Percentiles rank a stretch among this genome's conserved stretches.
phyloP scores from a whole-genome alignment of 2,888 invertebrate species.

The Shargacucullia verbasci region DNA sequence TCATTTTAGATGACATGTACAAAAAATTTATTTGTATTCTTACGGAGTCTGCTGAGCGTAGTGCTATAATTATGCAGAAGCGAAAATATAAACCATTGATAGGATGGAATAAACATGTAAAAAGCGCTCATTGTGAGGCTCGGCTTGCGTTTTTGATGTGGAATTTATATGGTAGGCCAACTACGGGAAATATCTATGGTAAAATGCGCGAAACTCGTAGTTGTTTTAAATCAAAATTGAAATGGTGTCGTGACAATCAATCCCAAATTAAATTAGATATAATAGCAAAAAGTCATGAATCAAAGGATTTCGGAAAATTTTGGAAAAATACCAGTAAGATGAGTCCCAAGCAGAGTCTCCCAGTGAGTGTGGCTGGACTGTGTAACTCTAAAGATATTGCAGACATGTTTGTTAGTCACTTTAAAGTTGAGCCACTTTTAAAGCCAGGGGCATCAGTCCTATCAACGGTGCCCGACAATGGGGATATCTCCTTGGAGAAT shows the following conservation, averaged over 20 bases:
- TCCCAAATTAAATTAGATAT: conserved; percentile 23
- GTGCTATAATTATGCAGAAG: not conserved
- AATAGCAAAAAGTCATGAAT: conserved; percentile 7
- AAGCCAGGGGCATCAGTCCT: conserved; percentile 6
- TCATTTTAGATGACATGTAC: conserved; percentile 6
- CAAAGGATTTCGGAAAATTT: no score
- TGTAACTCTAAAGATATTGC: conserved; percentile 11
- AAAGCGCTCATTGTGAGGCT: conserved; percentile 7
- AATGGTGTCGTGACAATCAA: conserved; percentile 17
- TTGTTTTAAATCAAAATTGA: conserved; percentile 3
- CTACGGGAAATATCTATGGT: conserved; percentile 6
- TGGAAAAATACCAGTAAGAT: conserved; percentile 20
- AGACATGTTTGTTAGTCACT: conserved; percentile 10
- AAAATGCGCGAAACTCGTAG: conserved; percentile 8
- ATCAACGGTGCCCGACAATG: conserved; percentile 3
- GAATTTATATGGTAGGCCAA: conserved; percentile 5
- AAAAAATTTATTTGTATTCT: conserved; percentile 14
- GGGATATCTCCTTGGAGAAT: conserved; percentile 6
- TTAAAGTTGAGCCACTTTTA: conserved; percentile 6
- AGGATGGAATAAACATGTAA: conserved; percentile 13
- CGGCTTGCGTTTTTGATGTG: conserved; percentile 1
- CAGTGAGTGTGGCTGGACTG: conserved; percentile 22
- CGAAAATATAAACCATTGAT: conserved; percentile 6
- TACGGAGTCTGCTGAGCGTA: conserved; percentile 2
- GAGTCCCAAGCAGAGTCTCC: conserved; percentile 8